A percentile compares a stretch with the other conserved stretches of the same genome.
Conservation (phyloP, 2,888 invertebrate species). For the Clunio marinus region DNA sequence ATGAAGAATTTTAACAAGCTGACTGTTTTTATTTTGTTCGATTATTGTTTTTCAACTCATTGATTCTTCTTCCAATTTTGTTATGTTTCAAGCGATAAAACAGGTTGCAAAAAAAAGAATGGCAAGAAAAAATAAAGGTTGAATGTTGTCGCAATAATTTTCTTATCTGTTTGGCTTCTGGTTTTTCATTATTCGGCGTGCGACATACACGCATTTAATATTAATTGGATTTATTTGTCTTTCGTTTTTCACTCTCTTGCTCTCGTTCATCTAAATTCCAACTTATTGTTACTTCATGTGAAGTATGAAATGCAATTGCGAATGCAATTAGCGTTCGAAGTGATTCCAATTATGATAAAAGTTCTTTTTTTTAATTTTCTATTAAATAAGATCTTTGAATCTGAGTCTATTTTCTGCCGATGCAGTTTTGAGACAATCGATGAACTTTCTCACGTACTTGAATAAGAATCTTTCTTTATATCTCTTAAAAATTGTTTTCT, state of each 20-base stretch:
- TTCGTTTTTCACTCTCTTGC: not conserved
- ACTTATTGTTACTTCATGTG: not conserved
- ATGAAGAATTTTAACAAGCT: conserved; percentile 35
- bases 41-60: conserved; percentile 16
- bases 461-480: not conserved
- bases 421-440: not conserved
- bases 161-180: conserved; percentile 18
- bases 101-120: not conserved
- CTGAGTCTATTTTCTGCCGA: not conserved
- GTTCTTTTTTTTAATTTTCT: too few relatives aligned
- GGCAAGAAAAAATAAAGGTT: not conserved
- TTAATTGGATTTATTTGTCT: conserved; percentile 37
- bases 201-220: conserved; percentile 35
- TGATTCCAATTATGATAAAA: not conserved
- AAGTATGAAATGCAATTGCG: not conserved
- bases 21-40: conserved; percentile 1
- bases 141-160: conserved; percentile 37
- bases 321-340: not conserved
- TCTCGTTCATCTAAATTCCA: not conserved
- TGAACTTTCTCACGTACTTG: not conserved
- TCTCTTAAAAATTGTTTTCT: not conserved
- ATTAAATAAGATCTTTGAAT: too few relatives aligned
- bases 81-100: not conserved
- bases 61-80: not conserved
- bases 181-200: conserved; percentile 32